Percentiles rank a stretch among this genome's conserved stretches.
Conservation (phyloP, 2,888 invertebrate genomes). For the Ectemnius lituratus region DNA sequence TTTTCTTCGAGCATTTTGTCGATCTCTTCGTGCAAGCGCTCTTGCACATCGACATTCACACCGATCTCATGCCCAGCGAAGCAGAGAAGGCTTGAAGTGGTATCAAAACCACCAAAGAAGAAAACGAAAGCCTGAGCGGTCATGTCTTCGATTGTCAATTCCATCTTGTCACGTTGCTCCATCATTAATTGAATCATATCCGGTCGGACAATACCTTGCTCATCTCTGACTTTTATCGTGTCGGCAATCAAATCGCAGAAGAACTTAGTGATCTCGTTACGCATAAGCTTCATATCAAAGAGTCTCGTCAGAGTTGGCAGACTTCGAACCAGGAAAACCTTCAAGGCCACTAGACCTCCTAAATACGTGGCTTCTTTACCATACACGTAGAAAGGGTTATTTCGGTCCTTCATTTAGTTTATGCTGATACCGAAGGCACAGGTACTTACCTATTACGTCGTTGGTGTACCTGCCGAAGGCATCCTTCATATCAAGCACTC, state of each 20-base stretch:
- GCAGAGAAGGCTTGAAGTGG: constrained; percentile 62
- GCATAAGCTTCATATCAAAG: constrained; percentile 44
- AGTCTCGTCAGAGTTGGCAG: constrained; percentile 44
- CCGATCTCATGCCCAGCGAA: constrained; percentile 66
- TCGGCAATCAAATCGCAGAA: constrained; percentile 46
- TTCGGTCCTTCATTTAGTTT: constrained; percentile 67
- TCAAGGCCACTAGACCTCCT: constrained; percentile 27
- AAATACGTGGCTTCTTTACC: constrained; percentile 64
- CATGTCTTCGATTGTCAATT: constrained; percentile 73
- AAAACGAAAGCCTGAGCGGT: constrained; percentile 78
- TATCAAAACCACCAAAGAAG: constrained; percentile 73
- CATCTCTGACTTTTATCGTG: constrained; percentile 50
- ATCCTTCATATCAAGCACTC: constrained; percentile 78
- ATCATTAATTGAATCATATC: constrained; percentile 72
- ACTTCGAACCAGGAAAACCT: constrained; percentile 36
- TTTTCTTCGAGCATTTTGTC: constrained; percentile 57
- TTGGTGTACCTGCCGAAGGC: constrained; percentile 80
- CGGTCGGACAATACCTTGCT: constrained; percentile 56
- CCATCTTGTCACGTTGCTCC: constrained; percentile 56
- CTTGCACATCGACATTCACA: constrained; percentile 62
- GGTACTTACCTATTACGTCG: constrained; percentile 79
- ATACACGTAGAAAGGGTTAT: constrained; percentile 70
- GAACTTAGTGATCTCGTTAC: constrained; percentile 35
- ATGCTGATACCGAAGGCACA: constrained; percentile 77
- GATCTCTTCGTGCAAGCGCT: constrained; percentile 65